Evolutionary conservation across 1,140 invertebrate genomes (phyloP), one percentile per base, ranked within the genome.

Genomic region (Latrodectus geometricus): DNA sequence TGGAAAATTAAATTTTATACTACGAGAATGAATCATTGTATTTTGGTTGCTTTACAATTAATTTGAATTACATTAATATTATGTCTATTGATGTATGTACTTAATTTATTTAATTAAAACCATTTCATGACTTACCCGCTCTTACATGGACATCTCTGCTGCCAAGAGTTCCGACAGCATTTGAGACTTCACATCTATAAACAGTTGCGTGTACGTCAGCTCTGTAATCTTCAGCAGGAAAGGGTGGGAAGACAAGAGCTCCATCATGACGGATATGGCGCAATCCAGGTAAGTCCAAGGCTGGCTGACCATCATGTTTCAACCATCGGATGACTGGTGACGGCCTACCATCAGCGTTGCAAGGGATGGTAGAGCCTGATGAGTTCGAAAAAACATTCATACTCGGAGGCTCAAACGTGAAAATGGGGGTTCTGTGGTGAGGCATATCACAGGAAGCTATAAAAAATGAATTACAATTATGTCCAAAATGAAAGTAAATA

Each of bases 311-410:
- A 90, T 95, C 94, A 4, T 73, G 66, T 20, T 73, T 84, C 9
- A 82, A 50, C 88, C 97, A 99, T 88, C 97, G 97, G 88, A 98
- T 96, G 90, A 96, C 95, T 61, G 97, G 97, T 88, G 95, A 94
- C 12, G 97, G 97, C 88, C 95, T 95, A 89, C 97, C 97, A 90
- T 95, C 94, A 1, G 97, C 96, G 89, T 96, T 95, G 91, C 97
- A 98, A 91, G 97, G 96, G 70, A 98, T 95, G 88, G 95, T 94
- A 86, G 96, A 95, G 89, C 97, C 97, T 49, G 96, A 97, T 74
- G 96, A 97, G 91, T 98, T 98, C 85, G 96, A 97, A 92, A 98
- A 98, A 91, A 97, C 96, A 77, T 98, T 94, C 88, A 95, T 94
- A 91, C 96, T 96, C 86, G 95, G 95, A 21, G 96, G 97, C 93